Percentiles rank a stretch among this genome's conserved stretches.
These are phyloP conservation scores for Panulirus ornatus DNA, from an alignment of 1,140 invertebrate genomes.

Conservation along the genomic window DNA sequence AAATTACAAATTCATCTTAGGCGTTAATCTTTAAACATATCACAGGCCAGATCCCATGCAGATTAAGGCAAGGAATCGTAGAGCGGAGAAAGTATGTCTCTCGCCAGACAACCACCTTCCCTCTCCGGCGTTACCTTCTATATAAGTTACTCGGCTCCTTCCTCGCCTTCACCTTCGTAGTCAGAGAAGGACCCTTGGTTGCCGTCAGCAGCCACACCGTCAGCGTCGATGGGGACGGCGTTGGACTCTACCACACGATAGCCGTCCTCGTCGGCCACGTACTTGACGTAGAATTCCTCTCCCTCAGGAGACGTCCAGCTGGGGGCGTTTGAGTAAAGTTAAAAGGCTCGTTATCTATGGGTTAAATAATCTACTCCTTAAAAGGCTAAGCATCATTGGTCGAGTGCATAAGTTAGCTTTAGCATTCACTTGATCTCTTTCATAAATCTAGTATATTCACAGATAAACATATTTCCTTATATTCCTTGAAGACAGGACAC, in stretches of 20 bases:
- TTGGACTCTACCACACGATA: constrained; percentile 51
- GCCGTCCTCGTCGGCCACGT: constrained; percentile 61
- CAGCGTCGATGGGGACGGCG: constrained; percentile 37
- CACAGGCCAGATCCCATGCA: no score
- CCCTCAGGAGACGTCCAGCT: constrained; percentile 59
- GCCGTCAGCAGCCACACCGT: constrained; percentile 7
- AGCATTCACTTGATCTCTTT: neutral
- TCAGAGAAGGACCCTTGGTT: neutral
- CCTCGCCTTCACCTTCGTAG: neutral
- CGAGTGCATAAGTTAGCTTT: neutral
- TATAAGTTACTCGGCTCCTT: no score
- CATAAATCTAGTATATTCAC: no score
- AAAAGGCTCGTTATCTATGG: neutral
- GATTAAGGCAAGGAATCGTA: no score
- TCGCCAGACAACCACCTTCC: no score
- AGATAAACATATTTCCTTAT: no score
- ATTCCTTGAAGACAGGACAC: no score
- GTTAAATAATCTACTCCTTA: neutral
- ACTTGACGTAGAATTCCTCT: constrained; percentile 54
- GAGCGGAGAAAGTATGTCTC: no score
- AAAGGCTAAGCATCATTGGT: neutral
- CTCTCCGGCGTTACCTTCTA: no score
- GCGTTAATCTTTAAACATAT: no score
- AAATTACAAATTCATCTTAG: no score
- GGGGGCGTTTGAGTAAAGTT: neutral